phyloP scores from a whole-genome alignment of 2,113 vertebrate species.

The Apteryx mantelli region DNA sequence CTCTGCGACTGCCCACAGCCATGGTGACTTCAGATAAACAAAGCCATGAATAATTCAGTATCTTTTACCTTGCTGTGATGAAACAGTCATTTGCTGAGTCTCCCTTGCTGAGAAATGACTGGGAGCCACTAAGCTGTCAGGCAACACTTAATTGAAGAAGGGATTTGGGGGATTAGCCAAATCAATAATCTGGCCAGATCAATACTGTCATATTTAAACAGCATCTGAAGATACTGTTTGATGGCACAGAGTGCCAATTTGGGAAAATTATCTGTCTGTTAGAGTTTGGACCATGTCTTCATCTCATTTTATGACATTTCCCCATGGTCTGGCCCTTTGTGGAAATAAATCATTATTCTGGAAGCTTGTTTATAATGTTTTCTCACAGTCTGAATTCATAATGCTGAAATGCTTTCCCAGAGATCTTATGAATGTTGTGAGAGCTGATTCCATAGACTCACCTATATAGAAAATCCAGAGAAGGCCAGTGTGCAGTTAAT shows the following conservation, averaged over 20 bases:
- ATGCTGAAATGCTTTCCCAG: background rate
- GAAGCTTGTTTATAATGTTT: background rate
- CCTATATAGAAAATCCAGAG: background rate
- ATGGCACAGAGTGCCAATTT: background rate
- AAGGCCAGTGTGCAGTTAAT: background rate
- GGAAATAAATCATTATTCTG: background rate
- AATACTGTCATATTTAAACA: conserved; percentile 23
- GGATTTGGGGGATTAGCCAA: conserved; percentile 13
- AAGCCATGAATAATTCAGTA: background rate
- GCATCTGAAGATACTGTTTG: background rate
- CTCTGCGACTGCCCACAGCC: background rate
- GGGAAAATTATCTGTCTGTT: conserved; percentile 18
- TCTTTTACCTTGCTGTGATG: background rate
- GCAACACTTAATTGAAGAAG: background rate
- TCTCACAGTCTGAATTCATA: background rate
- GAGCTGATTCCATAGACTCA: background rate
- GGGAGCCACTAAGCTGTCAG: background rate
- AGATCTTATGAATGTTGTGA: background rate
- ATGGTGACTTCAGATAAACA: background rate
- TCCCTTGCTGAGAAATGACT: background rate
- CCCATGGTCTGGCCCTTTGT: background rate
- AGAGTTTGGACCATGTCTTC: background rate
- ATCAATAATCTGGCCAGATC: background rate
- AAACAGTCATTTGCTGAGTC: background rate
- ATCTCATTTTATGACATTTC: background rate